Conservation (phyloP, 1,140 invertebrate species). For the Penaeus indicus region DNA sequence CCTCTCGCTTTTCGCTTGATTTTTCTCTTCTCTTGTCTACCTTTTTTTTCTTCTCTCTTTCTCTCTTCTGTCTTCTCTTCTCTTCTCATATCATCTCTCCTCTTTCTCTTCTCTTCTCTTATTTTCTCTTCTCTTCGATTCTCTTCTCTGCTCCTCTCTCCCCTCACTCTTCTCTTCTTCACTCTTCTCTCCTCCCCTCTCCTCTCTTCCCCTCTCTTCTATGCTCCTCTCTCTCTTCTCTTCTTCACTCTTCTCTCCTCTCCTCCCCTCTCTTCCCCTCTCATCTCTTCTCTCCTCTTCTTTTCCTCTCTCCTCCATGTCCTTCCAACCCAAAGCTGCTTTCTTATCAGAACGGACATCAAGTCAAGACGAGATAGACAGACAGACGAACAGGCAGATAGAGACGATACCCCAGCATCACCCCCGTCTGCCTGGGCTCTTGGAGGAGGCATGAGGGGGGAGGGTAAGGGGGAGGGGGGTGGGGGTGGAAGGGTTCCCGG, state of each 20-base stretch:
- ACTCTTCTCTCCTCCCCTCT: background rate
- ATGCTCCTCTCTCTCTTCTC: background rate
- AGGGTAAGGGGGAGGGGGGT: no score
- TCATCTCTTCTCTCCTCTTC: background rate
- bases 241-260: background rate
- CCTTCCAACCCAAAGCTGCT: no score
- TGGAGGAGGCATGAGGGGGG: no score
- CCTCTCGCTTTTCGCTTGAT: background rate
- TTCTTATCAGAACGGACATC: no score
- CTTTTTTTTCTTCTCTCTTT: background rate
- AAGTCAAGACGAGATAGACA: no score
- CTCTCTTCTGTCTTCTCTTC: background rate
- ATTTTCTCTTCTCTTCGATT: background rate
- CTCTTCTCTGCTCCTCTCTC: background rate
- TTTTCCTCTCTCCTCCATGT: background rate
- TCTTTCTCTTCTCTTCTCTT: background rate
- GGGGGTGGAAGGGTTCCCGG: no score
- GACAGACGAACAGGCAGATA: no score
- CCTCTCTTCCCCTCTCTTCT: background rate
- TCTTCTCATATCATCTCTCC: background rate
- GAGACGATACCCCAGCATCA: no score
- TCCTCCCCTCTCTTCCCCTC: no score
- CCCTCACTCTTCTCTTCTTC: background rate
- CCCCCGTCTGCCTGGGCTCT: no score
- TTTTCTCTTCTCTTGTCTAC: background rate